These are phyloP conservation scores for Drosophila mayaguana DNA, from an alignment of 2,888 invertebrate species.

Conservation along the genomic window DNA sequence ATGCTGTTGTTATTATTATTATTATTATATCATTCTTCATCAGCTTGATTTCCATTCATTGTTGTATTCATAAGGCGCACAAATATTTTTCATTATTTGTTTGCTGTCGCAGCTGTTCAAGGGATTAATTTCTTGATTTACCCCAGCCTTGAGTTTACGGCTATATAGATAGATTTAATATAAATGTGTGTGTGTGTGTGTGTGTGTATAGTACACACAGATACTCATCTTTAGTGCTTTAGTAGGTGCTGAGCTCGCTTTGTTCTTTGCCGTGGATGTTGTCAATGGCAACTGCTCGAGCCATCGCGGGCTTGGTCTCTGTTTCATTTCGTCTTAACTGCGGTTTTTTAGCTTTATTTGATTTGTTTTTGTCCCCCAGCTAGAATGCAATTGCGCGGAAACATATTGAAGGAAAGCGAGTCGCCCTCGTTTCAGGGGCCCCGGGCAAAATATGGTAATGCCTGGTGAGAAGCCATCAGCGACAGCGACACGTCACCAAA, in stretches of 20 bases:
- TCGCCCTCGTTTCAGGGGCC: constrained; percentile 15
- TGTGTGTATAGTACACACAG: constrained; percentile 3
- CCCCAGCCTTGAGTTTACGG: constrained; percentile 50
- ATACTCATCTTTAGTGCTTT: constrained; percentile 9
- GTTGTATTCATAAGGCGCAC: constrained; percentile 74
- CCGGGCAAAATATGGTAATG: constrained; percentile 67
- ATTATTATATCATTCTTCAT: constrained; percentile 82
- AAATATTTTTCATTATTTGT: constrained; percentile 81
- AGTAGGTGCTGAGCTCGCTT: constrained; percentile 49
- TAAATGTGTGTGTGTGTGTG: neutral
- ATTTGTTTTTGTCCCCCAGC: constrained; percentile 23
- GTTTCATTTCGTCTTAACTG: constrained; percentile 39
- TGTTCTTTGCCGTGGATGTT: constrained; percentile 58
- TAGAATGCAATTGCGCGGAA: constrained; percentile 78
- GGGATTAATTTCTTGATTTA: constrained; percentile 83
- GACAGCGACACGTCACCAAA: constrained; percentile 53
- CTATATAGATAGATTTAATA: constrained; percentile 13
- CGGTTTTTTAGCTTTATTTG: constrained; percentile 44
- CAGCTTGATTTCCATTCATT: constrained; percentile 81
- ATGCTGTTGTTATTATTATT: constrained; percentile 42
- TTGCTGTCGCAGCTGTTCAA: constrained; percentile 78
- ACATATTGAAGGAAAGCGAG: constrained; percentile 64
- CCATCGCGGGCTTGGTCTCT: neutral
- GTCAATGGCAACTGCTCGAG: constrained; percentile 42
- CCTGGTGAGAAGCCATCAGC: constrained; percentile 43